Percentiles rank a stretch among this genome's conserved stretches.
phyloP scores from a whole-genome alignment of 2,113 vertebrate genomes.

The Grallaria varia region DNA sequence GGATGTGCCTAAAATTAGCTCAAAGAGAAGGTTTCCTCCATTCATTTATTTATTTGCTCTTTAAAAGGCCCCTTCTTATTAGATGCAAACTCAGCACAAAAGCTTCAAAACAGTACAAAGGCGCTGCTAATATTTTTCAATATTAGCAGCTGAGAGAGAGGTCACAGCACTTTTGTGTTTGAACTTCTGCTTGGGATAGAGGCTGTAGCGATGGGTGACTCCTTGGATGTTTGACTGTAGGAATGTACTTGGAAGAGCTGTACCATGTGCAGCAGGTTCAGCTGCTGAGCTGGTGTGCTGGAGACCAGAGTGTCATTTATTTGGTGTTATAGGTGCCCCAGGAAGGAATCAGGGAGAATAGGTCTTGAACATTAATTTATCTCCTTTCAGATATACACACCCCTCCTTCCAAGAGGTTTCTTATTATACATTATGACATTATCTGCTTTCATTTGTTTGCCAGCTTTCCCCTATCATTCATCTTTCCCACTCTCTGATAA shows the following conservation, averaged over 20 bases:
- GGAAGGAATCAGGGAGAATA: not conserved
- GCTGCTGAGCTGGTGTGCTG: not conserved
- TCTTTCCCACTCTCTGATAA: not conserved
- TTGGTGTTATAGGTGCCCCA: not conserved
- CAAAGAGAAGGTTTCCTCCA: constrained; percentile 61
- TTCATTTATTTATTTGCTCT: constrained; percentile 64
- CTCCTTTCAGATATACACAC: not conserved
- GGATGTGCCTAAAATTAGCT: constrained; percentile 57
- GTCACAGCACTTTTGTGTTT: not conserved
- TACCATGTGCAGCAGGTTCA: not conserved
- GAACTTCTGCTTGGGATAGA: not conserved
- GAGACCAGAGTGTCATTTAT: not conserved
- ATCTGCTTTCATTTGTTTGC: not conserved
- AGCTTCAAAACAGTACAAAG: constrained; percentile 18
- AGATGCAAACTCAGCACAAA: constrained; percentile 46
- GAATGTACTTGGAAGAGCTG: not conserved
- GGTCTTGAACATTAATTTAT: not conserved
- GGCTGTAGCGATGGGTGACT: not conserved
- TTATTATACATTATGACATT: not conserved
- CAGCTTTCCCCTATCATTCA: not conserved
- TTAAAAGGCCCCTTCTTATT: constrained; percentile 46
- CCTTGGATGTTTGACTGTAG: not conserved
- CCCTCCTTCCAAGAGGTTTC: not conserved
- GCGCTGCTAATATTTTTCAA: not conserved
- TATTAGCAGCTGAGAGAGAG: not conserved